A percentile compares a stretch with the other conserved stretches of the same genome.
Conservation (phyloP, 2,113 vertebrate species). For the Petromus typicus region DNA sequence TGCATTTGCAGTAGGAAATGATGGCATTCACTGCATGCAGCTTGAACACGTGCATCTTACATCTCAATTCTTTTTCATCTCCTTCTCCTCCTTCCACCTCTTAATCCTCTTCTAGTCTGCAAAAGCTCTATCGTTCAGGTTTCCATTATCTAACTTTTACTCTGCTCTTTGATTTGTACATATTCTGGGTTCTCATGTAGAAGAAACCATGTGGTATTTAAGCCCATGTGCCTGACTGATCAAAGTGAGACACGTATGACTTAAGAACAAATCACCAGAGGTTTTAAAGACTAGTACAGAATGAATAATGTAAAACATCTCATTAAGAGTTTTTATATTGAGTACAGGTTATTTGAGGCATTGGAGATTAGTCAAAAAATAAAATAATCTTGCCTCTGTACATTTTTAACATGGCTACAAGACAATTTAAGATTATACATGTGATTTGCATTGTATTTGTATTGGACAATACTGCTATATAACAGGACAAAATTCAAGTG, state of each 20-base stretch:
- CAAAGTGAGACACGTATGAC: background rate
- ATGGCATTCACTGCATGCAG: background rate
- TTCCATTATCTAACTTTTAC: background rate
- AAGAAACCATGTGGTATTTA: background rate
- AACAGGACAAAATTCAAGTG: constrained; percentile 24
- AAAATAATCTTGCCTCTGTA: background rate
- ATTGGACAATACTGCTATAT: background rate
- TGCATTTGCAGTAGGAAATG: background rate
- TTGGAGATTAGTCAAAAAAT: background rate
- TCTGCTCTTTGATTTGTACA: background rate
- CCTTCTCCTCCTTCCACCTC: background rate
- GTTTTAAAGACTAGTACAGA: background rate
- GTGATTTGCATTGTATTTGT: background rate
- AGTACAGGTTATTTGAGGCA: background rate
- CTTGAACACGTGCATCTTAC: background rate
- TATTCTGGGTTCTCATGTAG: background rate
- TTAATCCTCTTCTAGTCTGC: background rate
- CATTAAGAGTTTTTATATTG: background rate
- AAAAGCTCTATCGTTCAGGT: background rate
- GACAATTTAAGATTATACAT: background rate
- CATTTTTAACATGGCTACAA: background rate
- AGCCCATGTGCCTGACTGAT: background rate
- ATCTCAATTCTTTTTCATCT: background rate
- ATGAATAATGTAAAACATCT: background rate
- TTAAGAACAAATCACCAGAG: background rate